Evolutionary conservation across 2,797 vertebrate genomes (phyloP).

Genomic region (Liparis tanakae): DNA sequence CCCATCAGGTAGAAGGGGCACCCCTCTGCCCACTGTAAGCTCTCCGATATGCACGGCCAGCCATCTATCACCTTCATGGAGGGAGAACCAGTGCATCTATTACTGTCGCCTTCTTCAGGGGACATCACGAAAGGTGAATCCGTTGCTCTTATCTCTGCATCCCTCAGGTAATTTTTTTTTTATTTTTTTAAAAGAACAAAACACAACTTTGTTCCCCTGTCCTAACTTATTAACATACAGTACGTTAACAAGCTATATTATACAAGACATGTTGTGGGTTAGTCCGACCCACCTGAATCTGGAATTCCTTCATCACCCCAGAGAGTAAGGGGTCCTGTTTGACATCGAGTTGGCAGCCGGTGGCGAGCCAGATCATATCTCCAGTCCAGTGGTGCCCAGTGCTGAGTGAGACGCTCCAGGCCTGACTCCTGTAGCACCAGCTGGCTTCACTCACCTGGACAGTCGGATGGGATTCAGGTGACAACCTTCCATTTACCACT

Average conservation of each 20-base stretch:
- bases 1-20: constrained; percentile 86
- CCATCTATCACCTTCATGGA: constrained; percentile 79
- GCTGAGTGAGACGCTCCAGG: constrained; percentile 77
- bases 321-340: constrained; percentile 81
- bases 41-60: constrained; percentile 82
- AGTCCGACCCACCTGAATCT: constrained; percentile 72
- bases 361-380: constrained; percentile 85
- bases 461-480: constrained; percentile 2
- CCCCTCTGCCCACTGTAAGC: constrained; percentile 77
- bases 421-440: constrained; percentile 83
- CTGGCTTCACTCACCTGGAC: constrained; percentile 78
- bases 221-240: neutral
- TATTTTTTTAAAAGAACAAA: neutral
- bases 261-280: neutral
- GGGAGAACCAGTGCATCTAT: neutral
- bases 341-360: constrained; percentile 84
- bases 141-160: neutral
- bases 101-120: neutral
- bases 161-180: neutral
- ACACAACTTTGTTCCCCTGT: too few species aligned
- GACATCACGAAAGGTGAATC: neutral
- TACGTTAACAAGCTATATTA: neutral
- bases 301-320: constrained; percentile 79
- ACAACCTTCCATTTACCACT: neutral
- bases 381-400: constrained; percentile 75